Evolutionary conservation across 2,113 vertebrate species (phyloP), one percentile per base, ranked within the genome.

Genomic region (Gallinago media): DNA sequence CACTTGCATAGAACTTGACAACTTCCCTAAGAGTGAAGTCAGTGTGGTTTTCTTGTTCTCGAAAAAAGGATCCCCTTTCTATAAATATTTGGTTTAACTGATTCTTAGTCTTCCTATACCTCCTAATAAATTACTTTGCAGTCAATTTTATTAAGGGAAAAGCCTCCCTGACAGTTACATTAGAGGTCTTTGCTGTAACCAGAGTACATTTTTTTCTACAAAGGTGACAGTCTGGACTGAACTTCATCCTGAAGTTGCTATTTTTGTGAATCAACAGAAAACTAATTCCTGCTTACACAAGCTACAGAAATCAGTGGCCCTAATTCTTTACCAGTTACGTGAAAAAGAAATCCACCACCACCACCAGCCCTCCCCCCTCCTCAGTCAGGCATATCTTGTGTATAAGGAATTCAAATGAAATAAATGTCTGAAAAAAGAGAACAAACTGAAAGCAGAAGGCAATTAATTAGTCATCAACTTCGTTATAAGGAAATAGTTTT

Each of bases 371-470:
- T 18, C n/a, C 4, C 8, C 6, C 8, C 9, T 9, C 5, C 3
- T 1, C 12, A 44, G 11, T 36, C 19, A 55, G 67, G 6, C 6
- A 19, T 49, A 52, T 83, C 29, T 72, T 50, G 42, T 34, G 66
- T 20, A 44, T 47, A 65, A 79, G 26, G 31, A 92, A 92, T 73
- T 6, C 20, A 75, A 72, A 73, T 49, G 4, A 89, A 92, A 36
- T 31, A 54, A 52, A 50, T 44, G 9, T 52, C 14, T 68, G 22
- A 8, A 40, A 56, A 91, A 36, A 20, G 15, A 49, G 16, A 86
- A 85, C 16, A 68, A 85, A 66, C 19, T 63, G 21, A 89, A 77
- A 22, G 27, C 25, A 94, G 80, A 92, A 68, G 42, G 11, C 40
- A 44, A 49, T 84, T 92, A 87, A 78, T 54, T 47, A 80, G 46